Evolutionary conservation across 2,113 vertebrate genomes (phyloP), one percentile per base, ranked within the genome.

Genomic region (Amphiprion ocellaris): DNA sequence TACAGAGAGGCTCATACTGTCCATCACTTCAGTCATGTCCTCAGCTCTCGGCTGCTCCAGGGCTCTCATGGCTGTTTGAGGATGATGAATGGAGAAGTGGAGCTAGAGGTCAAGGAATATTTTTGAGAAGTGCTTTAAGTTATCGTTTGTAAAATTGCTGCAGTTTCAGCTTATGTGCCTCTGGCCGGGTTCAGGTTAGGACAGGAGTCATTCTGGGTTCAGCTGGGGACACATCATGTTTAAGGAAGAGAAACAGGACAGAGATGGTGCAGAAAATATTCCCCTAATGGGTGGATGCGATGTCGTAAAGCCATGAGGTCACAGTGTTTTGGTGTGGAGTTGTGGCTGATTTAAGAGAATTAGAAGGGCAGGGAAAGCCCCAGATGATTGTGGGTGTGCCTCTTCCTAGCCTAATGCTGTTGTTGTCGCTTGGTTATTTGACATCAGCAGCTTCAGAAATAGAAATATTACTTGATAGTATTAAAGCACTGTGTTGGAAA

Each of bases 221-320:
- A 66, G 37, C 49, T 41, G 9, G 44, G 62, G 41, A 66, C 28
- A n/a, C 4, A 0, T 52, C 17, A 37, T 2, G 14, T 49, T 6
- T 56, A 1, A 24, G 33, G 33, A 10, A 1, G 7, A 37, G 33
- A 37, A 37, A 9, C 33, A 10, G 15, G 44, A 47, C 7, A 19
- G 55, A 39, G 19, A 50, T 24, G 44, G 3, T 37, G 49, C 50
- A 46, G 37, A 50, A 37, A 24, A 10, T 61, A 1, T 61, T 53
- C 39, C 44, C 50, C 28, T 61, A 8, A 71, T 37, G 69, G 28
- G 58, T 6, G 46, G 47, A 62, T 58, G 9, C 39, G 9, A 14
- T 53, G 17, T 54, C 23, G 3, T 16, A 46, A 74, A 55, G 33
- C 12, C 60, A 55, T 64, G 60, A 64, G 37, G 39, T 74, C 72